Base-by-base conservation (phyloP, 2,888 invertebrate genomes). In the Plusia festucae region DNA sequence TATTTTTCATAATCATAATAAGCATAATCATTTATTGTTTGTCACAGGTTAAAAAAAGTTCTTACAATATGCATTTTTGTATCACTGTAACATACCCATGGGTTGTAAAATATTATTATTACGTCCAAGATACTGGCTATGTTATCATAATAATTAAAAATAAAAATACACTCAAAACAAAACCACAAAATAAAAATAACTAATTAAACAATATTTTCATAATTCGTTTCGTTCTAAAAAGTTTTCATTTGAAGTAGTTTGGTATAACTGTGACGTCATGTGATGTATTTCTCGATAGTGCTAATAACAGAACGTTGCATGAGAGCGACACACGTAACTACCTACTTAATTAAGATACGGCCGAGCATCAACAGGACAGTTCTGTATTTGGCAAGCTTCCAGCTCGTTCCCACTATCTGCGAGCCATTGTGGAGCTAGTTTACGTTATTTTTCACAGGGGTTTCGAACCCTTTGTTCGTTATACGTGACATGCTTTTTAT, bases 341-440 rank as follows among this genome's bases (percentile, higher is more conserved):
- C 53, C 60, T 73, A 73, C 82, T 67, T 79, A 82, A 81, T 81
- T 81, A 82, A 80, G 82, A 80, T 73, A 77, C 70, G 65, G 27
- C 27, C 27, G 16, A 66, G 77, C 70, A 77, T 70, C 67, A 75
- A 71, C 73, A 65, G 70, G 76, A 76, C 67, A 71, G 73, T 78
- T 71, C 70, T 16, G 66, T 54, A 64, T 69, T 70, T 83, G 83
- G 83, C 84, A 68, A 46, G 15, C 51, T 22, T 70, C 84, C 84
- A 83, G 58, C 69, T 69, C 60, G 70, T 70, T 71, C 40, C 60
- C 57, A 40, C 70, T 79, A 79, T 76, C 76, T 78, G 56, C 46
- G 44, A 65, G 58, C 69, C 69, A 56, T 57, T 68, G 66, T 66
- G 60, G 60, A 68, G 73, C 57, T 53, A 49, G 68, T 79, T 79